Evolutionary conservation across 2,888 invertebrate species (phyloP).

Genomic region (Cryptus viduatorius): DNA sequence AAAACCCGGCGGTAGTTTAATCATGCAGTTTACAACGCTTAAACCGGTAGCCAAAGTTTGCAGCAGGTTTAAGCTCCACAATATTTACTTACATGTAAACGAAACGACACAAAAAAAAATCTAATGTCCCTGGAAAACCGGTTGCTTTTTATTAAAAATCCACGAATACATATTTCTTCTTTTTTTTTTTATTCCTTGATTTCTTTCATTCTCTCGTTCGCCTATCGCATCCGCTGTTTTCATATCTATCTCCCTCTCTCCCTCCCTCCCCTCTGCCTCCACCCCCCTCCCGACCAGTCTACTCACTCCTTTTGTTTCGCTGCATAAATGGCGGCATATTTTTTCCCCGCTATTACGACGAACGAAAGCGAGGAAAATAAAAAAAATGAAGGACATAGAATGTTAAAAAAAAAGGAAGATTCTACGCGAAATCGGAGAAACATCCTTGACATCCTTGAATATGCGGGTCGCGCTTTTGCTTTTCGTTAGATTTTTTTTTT

Average conservation of each 20-base stretch:
- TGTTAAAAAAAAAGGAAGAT: constrained; percentile 1
- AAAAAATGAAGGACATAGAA: constrained; percentile 15
- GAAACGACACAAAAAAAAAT: neutral
- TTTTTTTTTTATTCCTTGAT: neutral
- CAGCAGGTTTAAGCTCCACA: neutral
- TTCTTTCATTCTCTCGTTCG: constrained; percentile 12
- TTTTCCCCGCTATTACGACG: neutral
- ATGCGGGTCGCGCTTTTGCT: constrained; percentile 23
- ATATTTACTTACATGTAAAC: neutral
- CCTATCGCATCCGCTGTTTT: neutral
- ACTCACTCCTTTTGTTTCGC: constrained; percentile 15
- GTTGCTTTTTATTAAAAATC: neutral
- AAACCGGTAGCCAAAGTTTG: neutral
- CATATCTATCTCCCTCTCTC: constrained; percentile 1
- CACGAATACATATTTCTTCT: neutral
- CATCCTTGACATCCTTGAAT: constrained; percentile 1
- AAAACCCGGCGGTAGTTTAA: neutral
- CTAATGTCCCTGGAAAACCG: neutral
- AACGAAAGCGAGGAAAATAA: constrained; percentile 17
- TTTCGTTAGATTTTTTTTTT: constrained; percentile 5
- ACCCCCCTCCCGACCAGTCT: neutral
- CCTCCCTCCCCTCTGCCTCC: neutral
- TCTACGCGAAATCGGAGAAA: constrained; percentile 13
- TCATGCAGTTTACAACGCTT: neutral
- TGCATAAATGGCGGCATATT: constrained; percentile 35